These are phyloP conservation scores for Cecropterus lyciades DNA, from an alignment of 1,140 invertebrate species.

Conservation along the genomic window DNA sequence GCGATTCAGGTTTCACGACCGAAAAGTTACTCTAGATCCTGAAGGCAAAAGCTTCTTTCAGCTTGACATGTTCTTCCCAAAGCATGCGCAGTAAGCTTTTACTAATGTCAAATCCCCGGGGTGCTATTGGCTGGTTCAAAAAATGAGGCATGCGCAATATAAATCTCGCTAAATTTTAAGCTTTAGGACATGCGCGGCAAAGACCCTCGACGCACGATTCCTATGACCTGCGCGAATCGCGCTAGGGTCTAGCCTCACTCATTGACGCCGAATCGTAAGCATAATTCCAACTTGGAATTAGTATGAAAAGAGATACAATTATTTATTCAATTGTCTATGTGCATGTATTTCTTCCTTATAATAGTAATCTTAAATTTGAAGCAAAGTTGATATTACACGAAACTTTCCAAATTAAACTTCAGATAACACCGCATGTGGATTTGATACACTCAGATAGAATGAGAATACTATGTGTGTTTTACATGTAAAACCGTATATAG, in stretches of 20 bases:
- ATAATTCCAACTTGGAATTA: no score
- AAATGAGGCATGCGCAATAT: neutral
- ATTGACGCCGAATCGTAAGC: neutral
- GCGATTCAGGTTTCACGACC: constrained; percentile 12
- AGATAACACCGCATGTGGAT: no score
- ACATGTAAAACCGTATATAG: no score
- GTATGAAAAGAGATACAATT: no score
- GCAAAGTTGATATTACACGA: no score
- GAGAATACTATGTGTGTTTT: no score
- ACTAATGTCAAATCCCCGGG: constrained; percentile 1
- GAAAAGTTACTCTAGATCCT: neutral
- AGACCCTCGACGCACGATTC: neutral
- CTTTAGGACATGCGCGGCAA: neutral
- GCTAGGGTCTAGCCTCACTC: neutral
- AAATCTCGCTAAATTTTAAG: constrained; percentile 4
- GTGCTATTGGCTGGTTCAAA: neutral
- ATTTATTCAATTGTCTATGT: no score
- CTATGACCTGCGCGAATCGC: neutral
- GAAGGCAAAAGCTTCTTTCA: neutral
- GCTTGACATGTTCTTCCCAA: neutral
- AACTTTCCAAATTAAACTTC: no score
- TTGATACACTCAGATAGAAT: no score
- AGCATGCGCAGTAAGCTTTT: constrained; percentile 7
- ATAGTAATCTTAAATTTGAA: no score
- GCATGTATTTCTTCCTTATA: no score